Evolutionary conservation across 2,888 invertebrate genomes (phyloP), one percentile per base, ranked within the genome.

Genomic region (Drosophila infuscata): DNA sequence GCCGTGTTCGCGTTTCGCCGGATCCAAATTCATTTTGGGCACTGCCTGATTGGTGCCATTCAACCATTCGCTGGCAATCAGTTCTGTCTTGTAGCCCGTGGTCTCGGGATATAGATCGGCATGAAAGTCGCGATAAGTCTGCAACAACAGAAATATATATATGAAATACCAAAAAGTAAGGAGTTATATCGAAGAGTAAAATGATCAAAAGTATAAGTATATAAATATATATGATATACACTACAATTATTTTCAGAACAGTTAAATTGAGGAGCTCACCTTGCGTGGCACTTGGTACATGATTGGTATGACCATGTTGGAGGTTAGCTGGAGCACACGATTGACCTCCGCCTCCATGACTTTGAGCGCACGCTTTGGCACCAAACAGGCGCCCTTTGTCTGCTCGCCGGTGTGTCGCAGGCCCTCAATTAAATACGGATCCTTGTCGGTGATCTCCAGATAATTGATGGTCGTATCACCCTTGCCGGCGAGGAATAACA

Each of bases 261-360:
- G 15, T 25, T 46, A 5, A 43, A 46, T 25, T 25, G 8, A 25
- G 20, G 8, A 4, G 29, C 49, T 54, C 89, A 98, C 97, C 95
- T 98, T 97, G 90, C 98, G 94, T 15, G 98, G 98, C 82, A 98
- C 98, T 94, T 98, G 98, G 93, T 98, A 99, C 94, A 98, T 98
- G 77, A 98, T 96, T 25, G 99, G 98, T 90, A 98, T 96, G 51
- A 99, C 97, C 78, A 97, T 95, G 66, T 96, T 95, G 65, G 97
- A 96, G 6, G 98, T 96, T 66, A 99, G 94, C 91, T 99, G 97
- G 64, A 99, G 94, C 54, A 99, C 95, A 78, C 98, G 94, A 93
- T 98, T 98, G 6, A 99, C 99, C 94, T 99, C 99, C 0, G 98
- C 98, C 84, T 97, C 97, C 99, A 99, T 99, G n/a, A 99, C 98